Evolutionary conservation across 2,797 vertebrate genomes (phyloP), one percentile per base, ranked within the genome.

Genomic region (Balearica regulorum): DNA sequence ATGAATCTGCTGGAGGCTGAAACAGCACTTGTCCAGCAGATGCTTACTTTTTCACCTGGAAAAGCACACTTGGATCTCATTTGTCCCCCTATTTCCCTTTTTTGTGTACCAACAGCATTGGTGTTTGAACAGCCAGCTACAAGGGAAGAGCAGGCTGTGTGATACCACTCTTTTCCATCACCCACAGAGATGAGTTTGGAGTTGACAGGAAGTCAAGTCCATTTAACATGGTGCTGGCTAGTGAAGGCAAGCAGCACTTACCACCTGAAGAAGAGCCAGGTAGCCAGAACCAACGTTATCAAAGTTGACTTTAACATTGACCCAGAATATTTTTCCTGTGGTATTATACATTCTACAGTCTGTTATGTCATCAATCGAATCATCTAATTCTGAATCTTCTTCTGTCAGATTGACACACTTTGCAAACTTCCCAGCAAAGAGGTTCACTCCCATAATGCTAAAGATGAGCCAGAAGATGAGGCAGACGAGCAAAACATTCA

Each of bases 401-500:
- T 98, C 98, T 0, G 98, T 99, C 83, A 96, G 94, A 94, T 99
- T 99, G 72, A 99, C 97, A 21, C 99, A 99, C 73, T 98, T 99
- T 31, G 98, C 98, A 80, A 99, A 99, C 96, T 99, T 99, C 58
- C 99, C 99, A 1, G 99, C 99, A 2, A 99, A 99, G 19, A 99
- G 97, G 94, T 99, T 99, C 89, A 99, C 99, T 65, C 99, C 99
- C 98, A 99, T 99, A 97, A 99, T 99, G 97, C 99, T 99, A 93
- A 99, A 99, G 98, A 99, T 98, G 65, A 99, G 99, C 99, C 99
- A 99, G 98, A 99, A 99, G 97, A 99, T 99, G 43, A 99, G 98
- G 93, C 99, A 99, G 87, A 99, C 99, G 0, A 99, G 98, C 88
- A 99, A 98, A 84, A 99, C 99, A 1, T 99, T 99, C 99, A 99